These are phyloP conservation scores for Dolichomitus sp. DNA, from an alignment of 2,888 invertebrate genomes.

Conservation along the genomic window DNA sequence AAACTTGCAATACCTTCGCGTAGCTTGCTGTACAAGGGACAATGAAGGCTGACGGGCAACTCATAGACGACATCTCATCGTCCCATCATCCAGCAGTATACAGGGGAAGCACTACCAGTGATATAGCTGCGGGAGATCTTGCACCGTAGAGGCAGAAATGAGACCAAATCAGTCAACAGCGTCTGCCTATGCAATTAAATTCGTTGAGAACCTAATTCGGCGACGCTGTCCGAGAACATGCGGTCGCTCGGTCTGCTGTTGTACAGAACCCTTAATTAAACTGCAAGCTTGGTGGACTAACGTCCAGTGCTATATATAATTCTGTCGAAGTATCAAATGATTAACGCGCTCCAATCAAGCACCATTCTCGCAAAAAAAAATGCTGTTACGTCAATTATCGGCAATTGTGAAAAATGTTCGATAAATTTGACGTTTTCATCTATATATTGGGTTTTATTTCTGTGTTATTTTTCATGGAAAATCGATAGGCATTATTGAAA, in stretches of 20 bases:
- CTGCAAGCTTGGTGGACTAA: conserved; percentile 77
- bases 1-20: conserved; percentile 51
- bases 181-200: conserved; percentile 77
- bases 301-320: conserved; percentile 76
- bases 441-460: neutral
- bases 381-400: neutral
- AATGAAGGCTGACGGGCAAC: neutral
- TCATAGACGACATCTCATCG: conserved; percentile 68
- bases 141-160: conserved; percentile 5
- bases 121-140: conserved; percentile 33
- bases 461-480: neutral
- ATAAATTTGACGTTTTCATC: neutral
- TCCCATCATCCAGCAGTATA: conserved; percentile 57
- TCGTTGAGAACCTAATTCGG: conserved; percentile 75
- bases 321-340: conserved; percentile 41
- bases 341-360: conserved; percentile 37
- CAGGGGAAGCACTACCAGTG: neutral
- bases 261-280: conserved; percentile 77
- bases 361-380: neutral
- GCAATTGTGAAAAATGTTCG: neutral
- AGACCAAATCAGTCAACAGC: conserved; percentile 20
- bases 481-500: too few relatives aligned
- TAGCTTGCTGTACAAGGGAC: neutral
- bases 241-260: conserved; percentile 18
- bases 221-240: conserved; percentile 50